Base-by-base conservation (phyloP, 2,888 invertebrate species). In the Graphium colonna region DNA sequence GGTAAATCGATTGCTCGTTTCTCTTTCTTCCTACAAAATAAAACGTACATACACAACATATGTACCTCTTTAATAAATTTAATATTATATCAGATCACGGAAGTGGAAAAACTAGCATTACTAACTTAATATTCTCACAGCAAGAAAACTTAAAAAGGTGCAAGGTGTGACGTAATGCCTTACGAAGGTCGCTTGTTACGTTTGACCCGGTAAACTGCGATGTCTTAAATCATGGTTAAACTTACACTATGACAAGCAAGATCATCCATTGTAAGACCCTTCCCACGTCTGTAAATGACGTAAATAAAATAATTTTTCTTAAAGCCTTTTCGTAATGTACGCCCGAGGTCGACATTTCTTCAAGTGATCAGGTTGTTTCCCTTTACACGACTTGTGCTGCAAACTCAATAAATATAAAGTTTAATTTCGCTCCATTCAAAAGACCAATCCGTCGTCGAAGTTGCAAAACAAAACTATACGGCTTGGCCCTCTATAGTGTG, bases 301-400 rank as follows among this genome's bases (percentile, higher is more conserved):
- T 16, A 31, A 50, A 44, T 50, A 40, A 45, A 54, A 54, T 36
- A 3, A 45, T 50, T 45, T 45, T 41, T 50, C 41, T 69, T 65
- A 72, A 71, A 65, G 21, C 46, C 33, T 47, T 49, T 51, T 51
- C 55, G 60, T 68, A 72, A 70, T 71, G 69, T 82, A 79, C 75
- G 57, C 51, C 64, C 78, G 83, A 83, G 84, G 85, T 77, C 83
- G 74, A 56, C 67, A 79, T 82, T 82, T 82, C 82, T 83, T 81
- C 69, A 74, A 73, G 82, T 80, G 75, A 82, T 73, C 84, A 75
- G 79, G 71, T 80, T 55, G 48, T 31, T 9, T 3, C 18, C 12
- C 38, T 36, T 15, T 56, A 62, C 59, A 42, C 45, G 3, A 69
- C 61, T 64, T 50, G 67, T 51, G 58, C 59, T 61, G 62, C 61